Percentiles rank a stretch among this genome's conserved stretches.
phyloP scores from a whole-genome alignment of 2,888 invertebrate genomes.

The Electrophaes corylata region DNA sequence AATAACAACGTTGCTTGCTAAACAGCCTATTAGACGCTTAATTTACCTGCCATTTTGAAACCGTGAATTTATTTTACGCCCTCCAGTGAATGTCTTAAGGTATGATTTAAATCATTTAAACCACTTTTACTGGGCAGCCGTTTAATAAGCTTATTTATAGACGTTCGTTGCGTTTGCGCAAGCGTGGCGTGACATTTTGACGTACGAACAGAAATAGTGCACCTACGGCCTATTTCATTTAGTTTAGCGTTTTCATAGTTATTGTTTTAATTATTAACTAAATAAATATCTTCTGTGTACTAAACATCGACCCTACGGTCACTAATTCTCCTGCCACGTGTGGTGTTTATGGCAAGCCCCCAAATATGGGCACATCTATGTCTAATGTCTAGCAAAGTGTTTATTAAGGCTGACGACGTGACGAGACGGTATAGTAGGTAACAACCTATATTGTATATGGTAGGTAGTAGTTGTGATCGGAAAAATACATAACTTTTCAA shows the following conservation, averaged over 20 bases:
- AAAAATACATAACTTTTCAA: too few relatives aligned
- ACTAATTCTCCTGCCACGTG: too few relatives aligned
- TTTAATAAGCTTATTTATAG: slow-evolving; percentile 55
- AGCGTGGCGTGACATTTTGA: slow-evolving; percentile 75
- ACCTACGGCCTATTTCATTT: slow-evolving; percentile 56
- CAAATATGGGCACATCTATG: too few relatives aligned
- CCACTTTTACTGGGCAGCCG: slow-evolving; percentile 34
- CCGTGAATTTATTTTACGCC: slow-evolving; percentile 19
- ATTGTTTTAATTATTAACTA: slow-evolving; percentile 12
- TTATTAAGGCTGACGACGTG: too few relatives aligned
- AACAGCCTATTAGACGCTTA: slow-evolving; percentile 16
- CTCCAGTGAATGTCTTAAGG: slow-evolving; percentile 16
- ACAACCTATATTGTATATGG: too few relatives aligned
- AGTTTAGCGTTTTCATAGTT: slow-evolving; percentile 15
- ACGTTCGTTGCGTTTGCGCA: slow-evolving; percentile 67
- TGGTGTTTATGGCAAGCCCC: too few relatives aligned
- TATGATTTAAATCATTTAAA: slow-evolving; percentile 28
- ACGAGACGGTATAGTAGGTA: too few relatives aligned
- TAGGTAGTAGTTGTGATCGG: too few relatives aligned
- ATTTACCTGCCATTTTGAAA: slow-evolving; percentile 25
- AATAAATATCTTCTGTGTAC: too few relatives aligned
- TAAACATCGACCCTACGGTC: too few relatives aligned
- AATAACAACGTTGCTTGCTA: slow-evolving; percentile 4
- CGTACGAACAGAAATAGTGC: slow-evolving; percentile 76
- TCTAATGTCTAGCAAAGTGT: too few relatives aligned